These are phyloP conservation scores for Ursus arctos DNA, from an alignment of 2,113 vertebrate genomes.

Conservation along the genomic window DNA sequence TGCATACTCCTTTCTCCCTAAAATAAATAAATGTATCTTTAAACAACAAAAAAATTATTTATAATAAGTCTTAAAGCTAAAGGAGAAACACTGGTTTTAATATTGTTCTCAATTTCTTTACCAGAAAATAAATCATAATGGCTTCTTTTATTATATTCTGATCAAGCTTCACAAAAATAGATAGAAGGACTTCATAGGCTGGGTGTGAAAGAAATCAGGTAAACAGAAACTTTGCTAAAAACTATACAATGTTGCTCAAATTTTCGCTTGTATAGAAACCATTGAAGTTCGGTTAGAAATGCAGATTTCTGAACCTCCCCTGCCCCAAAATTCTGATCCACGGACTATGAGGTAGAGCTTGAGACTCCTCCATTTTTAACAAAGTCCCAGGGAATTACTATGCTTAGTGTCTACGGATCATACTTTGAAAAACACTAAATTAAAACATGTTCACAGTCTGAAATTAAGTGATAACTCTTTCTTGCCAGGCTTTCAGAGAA, in stretches of 20 bases:
- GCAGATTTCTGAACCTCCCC: not conserved
- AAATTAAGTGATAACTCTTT: constrained; percentile 25
- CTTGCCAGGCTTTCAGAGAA: not conserved
- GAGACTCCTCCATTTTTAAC: constrained; percentile 30
- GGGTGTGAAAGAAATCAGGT: constrained; percentile 35
- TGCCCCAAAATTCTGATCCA: constrained; percentile 7
- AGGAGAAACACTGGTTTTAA: constrained; percentile 44
- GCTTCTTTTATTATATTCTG: constrained; percentile 18
- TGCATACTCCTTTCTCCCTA: not conserved
- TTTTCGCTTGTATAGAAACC: not conserved
- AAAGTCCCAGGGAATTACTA: constrained; percentile 8
- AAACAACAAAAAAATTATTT: not conserved
- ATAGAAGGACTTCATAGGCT: constrained; percentile 32
- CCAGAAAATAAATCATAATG: constrained; percentile 46
- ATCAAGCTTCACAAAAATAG: constrained; percentile 53
- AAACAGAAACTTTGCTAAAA: constrained; percentile 35
- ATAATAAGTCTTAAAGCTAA: constrained; percentile 53
- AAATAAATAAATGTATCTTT: not conserved
- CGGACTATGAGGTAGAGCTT: not conserved
- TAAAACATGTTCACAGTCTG: not conserved
- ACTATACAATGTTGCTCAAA: not conserved
- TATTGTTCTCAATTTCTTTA: constrained; percentile 19
- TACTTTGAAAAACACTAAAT: constrained; percentile 48
- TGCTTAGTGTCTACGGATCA: not conserved
- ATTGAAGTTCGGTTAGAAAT: constrained; percentile 8